Conservation (phyloP, 1,140 invertebrate genomes). For the Drosophila kikkawai region DNA sequence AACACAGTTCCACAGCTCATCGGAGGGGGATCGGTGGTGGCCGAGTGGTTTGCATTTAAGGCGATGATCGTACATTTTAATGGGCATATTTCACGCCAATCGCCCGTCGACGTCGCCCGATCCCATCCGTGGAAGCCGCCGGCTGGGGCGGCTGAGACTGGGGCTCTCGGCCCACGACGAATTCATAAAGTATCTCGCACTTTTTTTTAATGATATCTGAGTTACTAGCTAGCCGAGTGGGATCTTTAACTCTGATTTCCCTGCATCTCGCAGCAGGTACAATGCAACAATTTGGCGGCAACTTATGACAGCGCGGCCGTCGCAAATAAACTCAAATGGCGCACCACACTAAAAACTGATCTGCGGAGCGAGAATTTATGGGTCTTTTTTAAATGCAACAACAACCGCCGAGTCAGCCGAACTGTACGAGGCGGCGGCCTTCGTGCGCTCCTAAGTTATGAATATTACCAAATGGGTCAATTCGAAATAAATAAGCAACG, state of each 20-base stretch:
- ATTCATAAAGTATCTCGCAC: constrained; percentile 82
- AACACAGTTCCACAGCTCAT: constrained; percentile 15
- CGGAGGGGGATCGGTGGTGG: not conserved
- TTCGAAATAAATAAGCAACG: constrained; percentile 83
- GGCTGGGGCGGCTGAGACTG: constrained; percentile 2
- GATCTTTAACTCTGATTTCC: constrained; percentile 47
- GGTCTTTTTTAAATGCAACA: constrained; percentile 48
- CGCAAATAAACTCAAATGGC: constrained; percentile 75
- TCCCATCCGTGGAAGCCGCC: constrained; percentile 2
- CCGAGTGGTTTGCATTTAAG: constrained; percentile 67
- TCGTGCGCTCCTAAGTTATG: constrained; percentile 81
- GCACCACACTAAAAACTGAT: constrained; percentile 58
- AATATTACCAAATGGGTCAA: constrained; percentile 84
- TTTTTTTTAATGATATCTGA: constrained; percentile 82
- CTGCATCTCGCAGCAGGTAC: constrained; percentile 73
- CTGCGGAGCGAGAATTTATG: constrained; percentile 74
- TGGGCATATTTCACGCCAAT: constrained; percentile 72
- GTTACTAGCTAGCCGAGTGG: constrained; percentile 64
- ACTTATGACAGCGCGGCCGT: constrained; percentile 74
- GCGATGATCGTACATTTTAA: constrained; percentile 65
- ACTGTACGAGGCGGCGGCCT: constrained; percentile 55
- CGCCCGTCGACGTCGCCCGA: constrained; percentile 6
- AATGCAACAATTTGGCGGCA: constrained; percentile 83
- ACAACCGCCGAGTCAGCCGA: constrained; percentile 22
- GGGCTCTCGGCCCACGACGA: constrained; percentile 69